Evolutionary conservation across 2,113 vertebrate genomes (phyloP).

Genomic region (Cavia porcellus): DNA sequence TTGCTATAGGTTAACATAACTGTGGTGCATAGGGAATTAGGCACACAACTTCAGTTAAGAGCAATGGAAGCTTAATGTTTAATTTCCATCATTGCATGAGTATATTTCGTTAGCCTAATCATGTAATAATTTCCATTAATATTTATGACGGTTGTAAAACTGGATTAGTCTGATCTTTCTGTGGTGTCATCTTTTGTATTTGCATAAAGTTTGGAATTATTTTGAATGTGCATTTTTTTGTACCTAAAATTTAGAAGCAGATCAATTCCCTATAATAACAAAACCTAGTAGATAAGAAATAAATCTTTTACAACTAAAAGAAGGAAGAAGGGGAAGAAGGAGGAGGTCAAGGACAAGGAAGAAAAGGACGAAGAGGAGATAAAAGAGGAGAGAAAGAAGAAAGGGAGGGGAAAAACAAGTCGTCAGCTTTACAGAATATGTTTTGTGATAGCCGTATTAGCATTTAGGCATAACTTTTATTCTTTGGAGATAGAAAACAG

Average conservation of each 20-base stretch:
- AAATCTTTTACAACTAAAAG: neutral
- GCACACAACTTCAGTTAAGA: constrained; percentile 78
- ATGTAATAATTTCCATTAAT: constrained; percentile 43
- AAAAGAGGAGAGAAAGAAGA: neutral
- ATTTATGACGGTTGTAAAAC: neutral
- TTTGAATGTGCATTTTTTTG: constrained; percentile 31
- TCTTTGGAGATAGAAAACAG: constrained; percentile 53
- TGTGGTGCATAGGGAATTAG: constrained; percentile 81
- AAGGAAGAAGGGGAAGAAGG: neutral
- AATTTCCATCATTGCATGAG: constrained; percentile 66
- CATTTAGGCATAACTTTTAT: neutral
- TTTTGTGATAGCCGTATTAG: constrained; percentile 12
- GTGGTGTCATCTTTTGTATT: constrained; percentile 22
- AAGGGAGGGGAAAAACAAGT: neutral
- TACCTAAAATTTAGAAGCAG: constrained; percentile 39
- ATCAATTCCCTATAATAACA: neutral
- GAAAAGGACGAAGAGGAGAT: neutral
- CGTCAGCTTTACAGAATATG: neutral
- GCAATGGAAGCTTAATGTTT: constrained; percentile 72
- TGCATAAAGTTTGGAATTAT: constrained; percentile 35
- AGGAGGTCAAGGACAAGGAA: no score
- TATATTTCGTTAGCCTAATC: neutral
- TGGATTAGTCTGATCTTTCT: neutral
- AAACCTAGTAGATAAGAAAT: neutral
- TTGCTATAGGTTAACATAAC: constrained; percentile 81